Base-by-base conservation (phyloP, 2,888 invertebrate species). In the Loripinus fragilis region DNA sequence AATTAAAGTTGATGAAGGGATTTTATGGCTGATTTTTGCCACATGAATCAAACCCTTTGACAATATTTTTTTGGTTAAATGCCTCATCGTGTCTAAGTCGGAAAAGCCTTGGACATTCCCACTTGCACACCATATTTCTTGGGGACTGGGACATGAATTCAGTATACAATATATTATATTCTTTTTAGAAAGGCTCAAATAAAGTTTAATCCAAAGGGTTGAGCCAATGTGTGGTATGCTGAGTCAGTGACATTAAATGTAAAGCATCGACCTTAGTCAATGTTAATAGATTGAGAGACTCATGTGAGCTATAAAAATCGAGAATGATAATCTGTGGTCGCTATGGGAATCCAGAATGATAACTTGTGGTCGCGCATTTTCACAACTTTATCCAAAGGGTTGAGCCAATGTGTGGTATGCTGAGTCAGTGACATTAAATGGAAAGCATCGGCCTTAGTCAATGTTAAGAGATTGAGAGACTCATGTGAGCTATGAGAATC, bases 391-490 rank as follows among this genome's bases (percentile, higher is more conserved):
- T n/a, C n/a, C n/a, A n/a, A n/a, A n/a, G n/a, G n/a, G n/a, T n/a
- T n/a, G n/a, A n/a, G n/a, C n/a, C n/a, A n/a, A n/a, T n/a, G n/a
- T n/a, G n/a, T n/a, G n/a, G n/a, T n/a, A n/a, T 81, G 48, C n/a
- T 73, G 48, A 3, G 81, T 55, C 74, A 84, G n/a, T 73, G 70
- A 20, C 70, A 69, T 28, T 33, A 15, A 67, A 76, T 79, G 81
- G 76, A 81, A 2, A 65, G 35, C 41, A 64, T 72, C n/a, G n/a
- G 12, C 80, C 76, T 41, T 3, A 81, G 72, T 5, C 52, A 48
- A 50, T 84, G 80, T 33, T 82, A 72, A 84, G 20, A 76, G 78
- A 52, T 72, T 84, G 20, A 71, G 23, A 42, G 78, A 55, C 10
- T 78, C 81, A 33, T 28, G 50, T 25, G 75, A 71, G 2, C 77